A percentile compares a stretch with the other conserved stretches of the same genome.
Evolutionary conservation across 2,113 vertebrate genomes (phyloP).

Genomic region (Jaculus jaculus): DNA sequence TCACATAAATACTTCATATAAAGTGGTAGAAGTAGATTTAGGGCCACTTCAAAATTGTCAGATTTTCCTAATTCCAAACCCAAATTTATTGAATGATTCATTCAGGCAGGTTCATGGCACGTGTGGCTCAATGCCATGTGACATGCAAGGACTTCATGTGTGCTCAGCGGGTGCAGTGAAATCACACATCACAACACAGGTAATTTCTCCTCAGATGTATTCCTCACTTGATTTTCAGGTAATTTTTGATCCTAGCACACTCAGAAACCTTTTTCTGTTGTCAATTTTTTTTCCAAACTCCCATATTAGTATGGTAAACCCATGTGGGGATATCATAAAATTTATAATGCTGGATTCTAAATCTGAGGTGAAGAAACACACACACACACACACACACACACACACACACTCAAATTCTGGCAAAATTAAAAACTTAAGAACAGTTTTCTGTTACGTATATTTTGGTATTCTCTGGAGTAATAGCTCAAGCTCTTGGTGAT

Average conservation of each 20-base stretch:
- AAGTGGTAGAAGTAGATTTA: background rate
- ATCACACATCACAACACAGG: background rate
- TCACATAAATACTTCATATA: background rate
- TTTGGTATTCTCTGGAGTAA: background rate
- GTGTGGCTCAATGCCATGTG: background rate
- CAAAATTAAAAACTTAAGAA: background rate
- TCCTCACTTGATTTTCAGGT: background rate
- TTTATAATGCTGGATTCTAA: too few relatives aligned
- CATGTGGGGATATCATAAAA: too few relatives aligned
- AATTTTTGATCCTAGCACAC: background rate
- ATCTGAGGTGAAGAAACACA: background rate
- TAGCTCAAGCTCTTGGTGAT: background rate
- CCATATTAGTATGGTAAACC: background rate
- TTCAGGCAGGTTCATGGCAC: background rate
- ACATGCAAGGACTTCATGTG: background rate
- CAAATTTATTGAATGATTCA: background rate
- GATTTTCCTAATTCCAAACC: background rate
- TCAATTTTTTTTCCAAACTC: background rate
- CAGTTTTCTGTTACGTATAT: background rate
- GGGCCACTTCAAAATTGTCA: background rate
- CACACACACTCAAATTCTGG: background rate
- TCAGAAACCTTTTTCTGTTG: background rate
- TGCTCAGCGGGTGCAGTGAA: background rate
- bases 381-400: too few relatives aligned
- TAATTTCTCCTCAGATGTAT: background rate